These are phyloP conservation scores for Zaprionus lineosus DNA, from an alignment of 2,888 invertebrate genomes.

Conservation along the genomic window DNA sequence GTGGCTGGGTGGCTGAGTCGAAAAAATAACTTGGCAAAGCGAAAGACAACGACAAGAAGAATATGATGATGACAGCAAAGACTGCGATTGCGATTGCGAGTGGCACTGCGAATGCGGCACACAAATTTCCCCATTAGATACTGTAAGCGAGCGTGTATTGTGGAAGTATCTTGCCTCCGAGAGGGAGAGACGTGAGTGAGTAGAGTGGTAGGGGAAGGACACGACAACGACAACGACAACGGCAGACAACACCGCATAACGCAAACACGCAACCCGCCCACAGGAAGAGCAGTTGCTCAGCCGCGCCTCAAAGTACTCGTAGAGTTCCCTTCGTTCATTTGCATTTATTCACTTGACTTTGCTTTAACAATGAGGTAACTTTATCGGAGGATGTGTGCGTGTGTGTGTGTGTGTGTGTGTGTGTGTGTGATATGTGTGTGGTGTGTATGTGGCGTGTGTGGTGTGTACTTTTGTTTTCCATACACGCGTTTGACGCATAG, in stretches of 20 bases:
- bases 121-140: slow-evolving; percentile 73
- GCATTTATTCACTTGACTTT: slow-evolving; percentile 76
- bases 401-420: not conserved
- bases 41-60: slow-evolving; percentile 33
- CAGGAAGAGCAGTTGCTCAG: slow-evolving; percentile 16
- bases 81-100: slow-evolving; percentile 29
- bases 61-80: slow-evolving; percentile 74
- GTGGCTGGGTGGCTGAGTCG: not conserved
- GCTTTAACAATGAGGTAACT: slow-evolving; percentile 69
- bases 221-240: not conserved
- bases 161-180: slow-evolving; percentile 38
- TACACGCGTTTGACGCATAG: slow-evolving; percentile 61
- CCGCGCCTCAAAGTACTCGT: slow-evolving; percentile 4
- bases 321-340: slow-evolving; percentile 55
- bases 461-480: slow-evolving; percentile 28
- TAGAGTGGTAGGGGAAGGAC: not conserved
- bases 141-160: slow-evolving; percentile 68
- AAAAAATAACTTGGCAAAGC: slow-evolving; percentile 39
- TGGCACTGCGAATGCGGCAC: slow-evolving; percentile 50
- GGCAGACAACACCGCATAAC: slow-evolving; percentile 17
- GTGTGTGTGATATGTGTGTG: not conserved
- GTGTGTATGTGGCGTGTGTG: slow-evolving; percentile 1
- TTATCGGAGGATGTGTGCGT: not conserved
- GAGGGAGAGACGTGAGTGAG: not conserved
- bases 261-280: slow-evolving; percentile 31